Evolutionary conservation across 2,797 vertebrate genomes (phyloP).

Genomic region (Melanotaenia parkinsoni): DNA sequence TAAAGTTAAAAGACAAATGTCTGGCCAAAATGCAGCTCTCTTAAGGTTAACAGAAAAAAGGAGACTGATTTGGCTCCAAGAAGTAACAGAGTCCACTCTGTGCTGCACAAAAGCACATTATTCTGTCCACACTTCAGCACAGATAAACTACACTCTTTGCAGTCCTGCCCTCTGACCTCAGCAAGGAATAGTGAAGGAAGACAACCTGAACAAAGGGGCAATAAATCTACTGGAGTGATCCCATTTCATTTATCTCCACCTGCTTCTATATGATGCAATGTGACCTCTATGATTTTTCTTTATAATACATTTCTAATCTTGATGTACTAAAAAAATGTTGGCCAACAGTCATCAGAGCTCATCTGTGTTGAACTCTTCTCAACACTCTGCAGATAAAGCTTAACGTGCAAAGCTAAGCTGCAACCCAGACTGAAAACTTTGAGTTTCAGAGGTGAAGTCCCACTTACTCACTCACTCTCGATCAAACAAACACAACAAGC

Average conservation of each 20-base stretch:
- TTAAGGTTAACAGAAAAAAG: constrained; percentile 79
- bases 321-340: not conserved
- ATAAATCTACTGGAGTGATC: constrained; percentile 3
- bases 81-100: constrained; percentile 86
- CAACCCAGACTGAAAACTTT: constrained; percentile 33
- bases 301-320: not conserved
- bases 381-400: constrained; percentile 10
- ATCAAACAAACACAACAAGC: constrained; percentile 69
- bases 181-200: constrained; percentile 25
- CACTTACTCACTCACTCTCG: constrained; percentile 11
- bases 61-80: constrained; percentile 78
- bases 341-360: not conserved
- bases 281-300: not conserved
- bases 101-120: constrained; percentile 90
- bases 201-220: constrained; percentile 25
- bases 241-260: constrained; percentile 14
- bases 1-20: constrained; percentile 62
- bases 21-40: constrained; percentile 56
- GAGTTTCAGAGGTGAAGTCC: constrained; percentile 51
- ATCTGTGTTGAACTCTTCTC: not conserved
- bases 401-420: constrained; percentile 5
- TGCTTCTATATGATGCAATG: constrained; percentile 3
- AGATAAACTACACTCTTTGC: constrained; percentile 82
- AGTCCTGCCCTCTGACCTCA: constrained; percentile 51
- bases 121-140: constrained; percentile 89